phyloP scores from a whole-genome alignment of 2,888 invertebrate species.

The Troides oblongomaculatus region DNA sequence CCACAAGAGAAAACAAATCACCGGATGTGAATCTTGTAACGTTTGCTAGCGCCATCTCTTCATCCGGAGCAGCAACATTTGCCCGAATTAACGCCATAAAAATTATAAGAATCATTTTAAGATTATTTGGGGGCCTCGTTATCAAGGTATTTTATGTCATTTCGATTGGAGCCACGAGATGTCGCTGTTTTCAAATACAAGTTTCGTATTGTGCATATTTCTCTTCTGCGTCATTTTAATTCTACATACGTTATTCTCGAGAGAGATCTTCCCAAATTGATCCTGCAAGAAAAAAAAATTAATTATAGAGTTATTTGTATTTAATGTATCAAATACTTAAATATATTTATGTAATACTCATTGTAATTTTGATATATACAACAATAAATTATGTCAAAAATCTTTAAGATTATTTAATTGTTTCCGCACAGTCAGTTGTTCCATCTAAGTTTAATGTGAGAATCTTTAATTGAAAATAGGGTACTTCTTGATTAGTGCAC shows the following conservation, averaged over 20 bases:
- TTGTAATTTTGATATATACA: too few species aligned
- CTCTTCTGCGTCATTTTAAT: conserved; percentile 12
- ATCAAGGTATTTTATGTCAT: conserved; percentile 40
- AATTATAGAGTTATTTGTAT: not conserved
- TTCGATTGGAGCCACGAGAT: conserved; percentile 41
- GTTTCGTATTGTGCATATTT: not conserved
- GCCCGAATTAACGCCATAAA: conserved; percentile 41
- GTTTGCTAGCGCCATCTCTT: conserved; percentile 70
- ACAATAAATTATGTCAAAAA: too few species aligned
- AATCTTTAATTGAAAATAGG: too few species aligned
- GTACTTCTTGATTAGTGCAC: too few species aligned
- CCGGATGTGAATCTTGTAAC: conserved; percentile 81
- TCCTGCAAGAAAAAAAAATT: conserved; percentile 11
- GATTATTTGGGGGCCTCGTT: conserved; percentile 34
- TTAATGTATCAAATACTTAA: not conserved
- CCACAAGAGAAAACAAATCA: conserved; percentile 79
- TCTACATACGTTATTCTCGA: not conserved
- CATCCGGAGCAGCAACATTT: conserved; percentile 43
- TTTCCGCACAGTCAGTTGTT: too few species aligned
- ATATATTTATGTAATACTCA: too few species aligned
- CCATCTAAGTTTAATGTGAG: too few species aligned
- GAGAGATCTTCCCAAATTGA: not conserved
- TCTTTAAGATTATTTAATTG: too few species aligned
- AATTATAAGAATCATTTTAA: conserved; percentile 57
- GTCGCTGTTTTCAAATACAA: conserved; percentile 36